Evolutionary conservation across 2,888 invertebrate species (phyloP), one percentile per base, ranked within the genome.

Genomic region (Pristionchus maxplancki): DNA sequence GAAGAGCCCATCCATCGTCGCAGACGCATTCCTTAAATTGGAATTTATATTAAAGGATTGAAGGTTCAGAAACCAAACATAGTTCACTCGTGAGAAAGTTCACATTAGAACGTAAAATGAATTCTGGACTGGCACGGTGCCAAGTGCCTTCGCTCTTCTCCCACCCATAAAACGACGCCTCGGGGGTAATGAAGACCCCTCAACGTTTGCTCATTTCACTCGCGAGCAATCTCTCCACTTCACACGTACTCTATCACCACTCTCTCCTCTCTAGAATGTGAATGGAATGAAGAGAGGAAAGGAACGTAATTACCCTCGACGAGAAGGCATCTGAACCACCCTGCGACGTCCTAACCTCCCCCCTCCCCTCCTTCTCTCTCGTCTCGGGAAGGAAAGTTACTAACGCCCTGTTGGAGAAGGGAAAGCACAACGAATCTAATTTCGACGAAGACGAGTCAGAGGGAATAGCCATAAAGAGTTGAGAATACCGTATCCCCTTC

Each of bases 381-480:
- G 1, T 40, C 78, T 78, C 78, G 78, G 40, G n/a, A 48, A 44
- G 44, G 48, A 28, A 78, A 78, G 78, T 78, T 78, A 78, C 78
- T 78, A 78, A 78, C 78, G 78, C 78, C 9, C 44, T 1, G 48
- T 44, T 71, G 71, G 24, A 71, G 37, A 78, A 78, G 28, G 28
- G 48, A 78, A 48, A 78, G 78, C 78, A 44, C 78, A 48, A 71
- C 78, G 44, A 78, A 78, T 78, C 78, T 44, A 78, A 78, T 78
- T 78, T 78, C 48, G 44, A 44, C 44, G 78, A 24, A 58, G 24
- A n/a, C 71, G 78, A 44, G 40, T 28, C 78, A 44, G 6, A 78
- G 34, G 78, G 20, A 78, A 78, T 78, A 64, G 64, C 64, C 64
- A 31, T 67, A 67, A n/a, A 28, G 71, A 31, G 44, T 78, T 0